These are phyloP conservation scores for Amphipyra berbera DNA, from an alignment of 2,888 invertebrate genomes.

Conservation along the genomic window DNA sequence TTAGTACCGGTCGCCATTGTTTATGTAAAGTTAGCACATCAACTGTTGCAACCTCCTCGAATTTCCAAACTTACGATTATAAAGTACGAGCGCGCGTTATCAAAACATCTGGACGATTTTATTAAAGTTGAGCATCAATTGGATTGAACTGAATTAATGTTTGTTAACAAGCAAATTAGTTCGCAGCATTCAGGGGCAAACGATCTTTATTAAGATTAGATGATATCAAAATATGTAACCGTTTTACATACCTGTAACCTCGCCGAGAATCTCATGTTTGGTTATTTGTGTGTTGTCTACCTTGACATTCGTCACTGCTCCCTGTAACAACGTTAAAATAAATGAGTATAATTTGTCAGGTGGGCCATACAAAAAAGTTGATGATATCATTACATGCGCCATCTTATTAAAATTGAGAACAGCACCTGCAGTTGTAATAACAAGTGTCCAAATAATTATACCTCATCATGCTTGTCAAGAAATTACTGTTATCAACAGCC, in stretches of 20 bases:
- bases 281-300: slow-evolving; percentile 66
- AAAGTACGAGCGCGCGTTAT: slow-evolving; percentile 64
- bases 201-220: slow-evolving; percentile 51
- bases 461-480: slow-evolving; percentile 35
- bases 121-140: slow-evolving; percentile 70
- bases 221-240: slow-evolving; percentile 45
- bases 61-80: slow-evolving; percentile 68
- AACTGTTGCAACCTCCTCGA: slow-evolving; percentile 72
- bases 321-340: slow-evolving; percentile 75
- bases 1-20: slow-evolving; percentile 78
- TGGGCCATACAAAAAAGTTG: slow-evolving; percentile 19
- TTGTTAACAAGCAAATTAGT: slow-evolving; percentile 59
- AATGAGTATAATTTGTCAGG: slow-evolving; percentile 54
- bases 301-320: slow-evolving; percentile 66
- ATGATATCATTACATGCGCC: slow-evolving; percentile 26
- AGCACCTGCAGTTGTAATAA: slow-evolving; percentile 21
- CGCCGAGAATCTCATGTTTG: slow-evolving; percentile 75
- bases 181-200: slow-evolving; percentile 55
- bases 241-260: slow-evolving; percentile 77
- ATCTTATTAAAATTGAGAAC: slow-evolving; percentile 27
- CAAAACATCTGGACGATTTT: slow-evolving; percentile 77
- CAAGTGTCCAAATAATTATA: slow-evolving; percentile 47
- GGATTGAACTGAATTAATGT: slow-evolving; percentile 66
- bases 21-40: slow-evolving; percentile 75
- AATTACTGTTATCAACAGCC: slow-evolving; percentile 34